Base-by-base conservation (phyloP, 2,888 invertebrate genomes). In the Acanthococcus lagerstroemiae region DNA sequence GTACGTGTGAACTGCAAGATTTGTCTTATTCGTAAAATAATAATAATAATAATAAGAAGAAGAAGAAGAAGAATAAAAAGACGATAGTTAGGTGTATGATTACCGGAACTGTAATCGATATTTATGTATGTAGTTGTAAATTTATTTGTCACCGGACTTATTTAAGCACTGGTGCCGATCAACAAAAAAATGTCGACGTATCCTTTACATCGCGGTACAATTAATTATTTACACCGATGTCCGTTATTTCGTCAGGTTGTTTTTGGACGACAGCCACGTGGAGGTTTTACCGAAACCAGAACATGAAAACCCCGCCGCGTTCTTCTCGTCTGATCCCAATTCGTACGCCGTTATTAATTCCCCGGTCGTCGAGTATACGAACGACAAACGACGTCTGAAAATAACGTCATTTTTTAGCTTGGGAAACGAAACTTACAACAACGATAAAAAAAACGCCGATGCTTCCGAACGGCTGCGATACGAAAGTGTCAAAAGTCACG, bases 231-330 rank as follows among this genome's bases (percentile, higher is more conserved):
- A 24, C 22, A 52, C 24, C 24, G 24, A 52, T 52, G 22, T 52
- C 52, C 22, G 54, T 57, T 57, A 30, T 63, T 50, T 63, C 63
- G 52, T 63, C 52, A 63, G 63, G 63, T 63, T 63, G 19, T 63
- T 54, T 37, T 27, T 63, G 52, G 63, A 50, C 46, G 26, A 46
- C 52, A 63, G 52, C 44, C 30, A 63, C 30, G 44, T 50, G 27
- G 50, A 30, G 54, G 44, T 50, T 25, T 19, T 44, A 30, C 24
- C 50, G 50, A 61, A 48, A 61, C 52, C 30, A 26, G 58, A 46
- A 58, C 44, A 58, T 46, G 25, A 58, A 45, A 58, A 58, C 24
- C 54, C 63, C 52, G 54, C 37, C 63, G 54, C 30, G 54, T 63
- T 30, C 27, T 52, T 63, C 24, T 27, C 24, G 44, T 37, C 52